Base-by-base conservation (phyloP, 2,113 vertebrate genomes). In the Pseudopodoces humilis region DNA sequence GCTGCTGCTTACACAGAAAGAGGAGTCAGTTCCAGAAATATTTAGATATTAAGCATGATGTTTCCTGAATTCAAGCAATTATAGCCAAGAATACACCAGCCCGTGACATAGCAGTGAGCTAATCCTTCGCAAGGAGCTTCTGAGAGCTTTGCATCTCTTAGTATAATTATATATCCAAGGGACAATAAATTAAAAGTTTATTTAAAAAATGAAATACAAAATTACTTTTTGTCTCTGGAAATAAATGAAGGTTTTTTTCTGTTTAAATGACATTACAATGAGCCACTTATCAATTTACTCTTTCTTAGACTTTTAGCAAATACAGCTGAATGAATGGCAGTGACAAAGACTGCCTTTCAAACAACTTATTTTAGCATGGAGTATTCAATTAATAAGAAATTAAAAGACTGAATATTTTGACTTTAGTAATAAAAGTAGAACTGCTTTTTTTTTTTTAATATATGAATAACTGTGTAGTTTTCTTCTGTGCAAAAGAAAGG, bases 271-370 rank as follows among this genome's bases (percentile, higher is more conserved):
- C 16, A 62, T 88, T 53, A 65, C 24, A 77, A 7, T 39, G 21
- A 80, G 35, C 13, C 8, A 25, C 7, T 62, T 79, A 27, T 21
- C 17, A 88, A 53, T 37, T 82, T 72, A 65, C 6, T 59, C 8
- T 75, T 92, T 90, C 22, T 72, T 43, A 65, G 33, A 53, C 15
- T 60, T 87, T 14, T 15, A 43, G 67, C n/a, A 67, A 88, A 67
- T 43, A 67, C 9, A 77, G 7, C 17, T 79, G 43, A 28, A 60
- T 58, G 22, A 93, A 69, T 55, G 39, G 11, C 80, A 71, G 33
- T 50, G 55, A 70, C 60, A 84, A 90, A 86, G 64, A 31, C 27
- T 90, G 71, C 24, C 68, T 95, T 88, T 86, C 71, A 93, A 83
- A 62, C 11, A 46, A 21, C 8, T 65, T 92, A 44, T 47, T 90